Conservation (phyloP, 2,797 vertebrate genomes). For the Poeciliopsis gracilis region DNA sequence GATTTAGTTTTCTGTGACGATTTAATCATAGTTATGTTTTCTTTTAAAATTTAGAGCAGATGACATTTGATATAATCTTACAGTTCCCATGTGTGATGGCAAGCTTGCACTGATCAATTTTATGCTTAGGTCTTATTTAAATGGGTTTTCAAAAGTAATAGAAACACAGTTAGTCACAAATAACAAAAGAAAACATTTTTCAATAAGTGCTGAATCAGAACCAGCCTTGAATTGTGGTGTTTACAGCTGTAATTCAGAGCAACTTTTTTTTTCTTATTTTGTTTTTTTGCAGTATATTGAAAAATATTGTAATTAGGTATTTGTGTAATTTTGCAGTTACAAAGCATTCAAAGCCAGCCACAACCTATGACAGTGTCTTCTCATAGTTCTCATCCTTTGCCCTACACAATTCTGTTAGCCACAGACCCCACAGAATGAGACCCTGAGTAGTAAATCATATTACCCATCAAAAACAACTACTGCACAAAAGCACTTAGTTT, state of each 20-base stretch:
- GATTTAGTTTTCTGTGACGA: neutral
- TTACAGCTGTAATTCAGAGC: neutral
- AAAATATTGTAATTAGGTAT: conserved; percentile 3
- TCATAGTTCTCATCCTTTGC: neutral
- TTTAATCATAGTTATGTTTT: neutral
- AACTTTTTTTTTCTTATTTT: neutral
- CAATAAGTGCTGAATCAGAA: neutral
- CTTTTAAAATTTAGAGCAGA: neutral
- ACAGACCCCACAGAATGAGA: neutral
- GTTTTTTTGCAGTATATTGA: neutral
- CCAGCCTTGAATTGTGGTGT: neutral
- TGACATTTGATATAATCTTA: neutral
- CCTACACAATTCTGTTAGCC: neutral
- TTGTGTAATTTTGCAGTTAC: conserved; percentile 16
- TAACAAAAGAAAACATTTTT: neutral
- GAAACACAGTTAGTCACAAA: neutral
- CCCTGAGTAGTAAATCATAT: neutral
- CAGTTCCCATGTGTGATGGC: neutral
- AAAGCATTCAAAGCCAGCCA: neutral
- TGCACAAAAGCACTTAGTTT: neutral
- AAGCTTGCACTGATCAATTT: neutral
- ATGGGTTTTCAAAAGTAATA: neutral
- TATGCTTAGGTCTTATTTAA: neutral
- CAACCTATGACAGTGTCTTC: neutral
- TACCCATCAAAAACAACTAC: neutral